Percentiles rank a stretch among this genome's conserved stretches.
These are phyloP conservation scores for Danaus plexippus DNA, from an alignment of 1,140 invertebrate species.

Conservation along the genomic window DNA sequence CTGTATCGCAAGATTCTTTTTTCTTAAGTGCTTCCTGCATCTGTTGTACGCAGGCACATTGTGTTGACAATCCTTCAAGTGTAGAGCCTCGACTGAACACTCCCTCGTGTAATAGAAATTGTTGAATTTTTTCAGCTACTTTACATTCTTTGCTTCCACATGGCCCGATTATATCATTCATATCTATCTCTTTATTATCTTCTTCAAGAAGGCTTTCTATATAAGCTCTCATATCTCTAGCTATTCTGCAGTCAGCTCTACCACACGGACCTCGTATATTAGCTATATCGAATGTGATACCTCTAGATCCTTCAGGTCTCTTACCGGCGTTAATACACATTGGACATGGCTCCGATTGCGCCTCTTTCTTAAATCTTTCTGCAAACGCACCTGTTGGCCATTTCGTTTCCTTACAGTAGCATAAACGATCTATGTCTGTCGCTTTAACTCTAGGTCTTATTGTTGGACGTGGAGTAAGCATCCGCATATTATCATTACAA, in stretches of 20 bases:
- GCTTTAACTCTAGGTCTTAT: conserved; percentile 53
- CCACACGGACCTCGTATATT: conserved; percentile 63
- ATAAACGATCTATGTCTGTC: conserved; percentile 57
- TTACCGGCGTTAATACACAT: conserved; percentile 42
- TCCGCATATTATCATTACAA: conserved; percentile 67
- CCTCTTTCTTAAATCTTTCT: conserved; percentile 45
- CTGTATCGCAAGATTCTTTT: conserved; percentile 32
- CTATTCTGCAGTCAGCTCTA: conserved; percentile 57
- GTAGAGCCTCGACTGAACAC: conserved; percentile 35
- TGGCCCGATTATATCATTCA: conserved; percentile 54
- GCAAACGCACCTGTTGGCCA: conserved; percentile 52
- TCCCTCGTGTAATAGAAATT: conserved; percentile 53
- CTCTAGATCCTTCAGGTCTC: conserved; percentile 24
- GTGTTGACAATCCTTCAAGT: conserved; percentile 45
- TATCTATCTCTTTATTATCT: conserved; percentile 50
- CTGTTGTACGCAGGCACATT: conserved; percentile 53
- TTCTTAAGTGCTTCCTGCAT: conserved; percentile 47
- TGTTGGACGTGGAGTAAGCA: conserved; percentile 58
- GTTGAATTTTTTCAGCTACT: conserved; percentile 50
- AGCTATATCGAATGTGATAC: conserved; percentile 48
- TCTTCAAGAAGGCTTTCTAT: conserved; percentile 58
- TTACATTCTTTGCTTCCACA: conserved; percentile 61
- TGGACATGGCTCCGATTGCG: conserved; percentile 44
- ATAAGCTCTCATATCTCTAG: conserved; percentile 54
- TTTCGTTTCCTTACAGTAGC: conserved; percentile 52